Evolutionary conservation across 1,140 invertebrate genomes (phyloP).

Genomic region (Aricia agestis): DNA sequence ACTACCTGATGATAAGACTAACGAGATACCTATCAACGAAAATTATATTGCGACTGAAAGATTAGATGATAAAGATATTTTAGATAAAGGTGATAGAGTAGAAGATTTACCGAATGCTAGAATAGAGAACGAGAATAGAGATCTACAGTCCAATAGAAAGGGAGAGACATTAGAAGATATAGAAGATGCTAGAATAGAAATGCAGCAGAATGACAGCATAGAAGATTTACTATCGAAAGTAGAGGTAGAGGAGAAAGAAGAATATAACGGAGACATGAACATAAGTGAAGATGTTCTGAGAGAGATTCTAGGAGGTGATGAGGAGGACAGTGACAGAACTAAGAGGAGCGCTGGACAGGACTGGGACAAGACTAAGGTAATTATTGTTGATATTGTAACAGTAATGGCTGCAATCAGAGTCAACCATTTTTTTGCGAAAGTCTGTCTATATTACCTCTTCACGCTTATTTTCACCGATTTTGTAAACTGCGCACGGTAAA

Average conservation of each 20-base stretch:
- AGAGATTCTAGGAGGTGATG: slow-evolving; percentile 15
- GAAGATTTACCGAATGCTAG: neutral
- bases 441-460: too few species aligned
- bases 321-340: slow-evolving; percentile 29
- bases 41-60: neutral
- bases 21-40: slow-evolving; percentile 10
- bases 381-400: slow-evolving; percentile 11
- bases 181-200: neutral
- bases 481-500: too few species aligned
- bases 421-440: too few species aligned
- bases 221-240: slow-evolving; percentile 22
- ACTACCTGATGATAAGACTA: slow-evolving; percentile 23
- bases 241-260: slow-evolving; percentile 21
- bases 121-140: neutral
- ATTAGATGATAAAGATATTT: neutral
- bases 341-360: slow-evolving; percentile 45
- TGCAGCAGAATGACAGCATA: slow-evolving; percentile 23
- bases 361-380: slow-evolving; percentile 43
- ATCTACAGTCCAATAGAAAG: neutral
- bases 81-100: slow-evolving; percentile 8
- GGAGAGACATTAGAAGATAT: neutral
- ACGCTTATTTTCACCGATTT: too few species aligned
- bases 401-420: too few species aligned
- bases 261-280: slow-evolving; percentile 11
- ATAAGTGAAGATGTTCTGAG: slow-evolving; percentile 16